Evolutionary conservation across 1,140 invertebrate genomes (phyloP).

Genomic region (Drosophila tsacasi): DNA sequence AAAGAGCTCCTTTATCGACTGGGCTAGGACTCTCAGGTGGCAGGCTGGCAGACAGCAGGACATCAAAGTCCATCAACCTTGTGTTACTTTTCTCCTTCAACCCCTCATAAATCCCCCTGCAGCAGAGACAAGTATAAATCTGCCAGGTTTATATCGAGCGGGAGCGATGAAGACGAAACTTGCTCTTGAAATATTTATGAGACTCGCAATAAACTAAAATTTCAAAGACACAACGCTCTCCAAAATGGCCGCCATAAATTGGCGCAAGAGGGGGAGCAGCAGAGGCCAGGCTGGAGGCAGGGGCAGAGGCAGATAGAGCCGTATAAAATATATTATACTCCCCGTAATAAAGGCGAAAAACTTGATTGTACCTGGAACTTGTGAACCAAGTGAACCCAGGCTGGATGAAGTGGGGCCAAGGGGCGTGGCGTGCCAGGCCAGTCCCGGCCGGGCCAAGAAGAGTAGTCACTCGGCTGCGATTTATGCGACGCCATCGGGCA

Average conservation of each 20-base stretch:
- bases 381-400: conserved; percentile 44
- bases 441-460: conserved; percentile 10
- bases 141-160: conserved; percentile 30
- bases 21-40: conserved; percentile 40
- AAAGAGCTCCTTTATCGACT: conserved; percentile 9
- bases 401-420: conserved; percentile 22
- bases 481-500: conserved; percentile 58
- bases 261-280: conserved; percentile 17
- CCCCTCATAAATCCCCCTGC: conserved; percentile 12
- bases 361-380: conserved; percentile 74
- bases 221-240: conserved; percentile 61
- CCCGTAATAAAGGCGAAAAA: conserved; percentile 72
- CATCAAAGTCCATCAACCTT: conserved; percentile 50
- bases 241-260: conserved; percentile 70
- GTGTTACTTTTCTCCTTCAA: conserved; percentile 29
- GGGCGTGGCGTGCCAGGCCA: conserved; percentile 18
- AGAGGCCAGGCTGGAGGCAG: conserved; percentile 1
- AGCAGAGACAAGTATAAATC: conserved; percentile 14
- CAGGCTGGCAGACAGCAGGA: conserved; percentile 21
- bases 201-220: conserved; percentile 63
- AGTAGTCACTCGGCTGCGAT: conserved; percentile 59
- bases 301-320: conserved; percentile 27
- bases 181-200: conserved; percentile 72
- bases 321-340: conserved; percentile 73
- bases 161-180: conserved; percentile 50